Evolutionary conservation across 1,140 invertebrate genomes (phyloP).

Genomic region (Adoxophyes honmai): DNA sequence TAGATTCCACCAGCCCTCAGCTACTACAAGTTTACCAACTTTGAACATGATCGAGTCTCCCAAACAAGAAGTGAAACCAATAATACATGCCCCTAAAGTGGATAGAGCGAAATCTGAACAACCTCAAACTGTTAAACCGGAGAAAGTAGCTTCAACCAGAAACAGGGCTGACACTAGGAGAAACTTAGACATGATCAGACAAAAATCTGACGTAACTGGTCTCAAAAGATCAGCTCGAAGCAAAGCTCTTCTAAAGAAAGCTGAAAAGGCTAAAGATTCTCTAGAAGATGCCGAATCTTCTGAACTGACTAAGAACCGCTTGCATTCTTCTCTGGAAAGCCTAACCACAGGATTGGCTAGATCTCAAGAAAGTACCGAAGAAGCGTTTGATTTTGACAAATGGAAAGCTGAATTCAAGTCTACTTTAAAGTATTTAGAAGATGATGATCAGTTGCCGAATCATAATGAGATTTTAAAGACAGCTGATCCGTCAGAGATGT

Average conservation of each 20-base stretch:
- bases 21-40: slow-evolving; percentile 81
- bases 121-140: slow-evolving; percentile 31
- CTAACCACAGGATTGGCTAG: slow-evolving; percentile 60
- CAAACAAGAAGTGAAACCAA: slow-evolving; percentile 60
- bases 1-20: slow-evolving; percentile 82
- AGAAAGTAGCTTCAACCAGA: slow-evolving; percentile 38
- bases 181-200: slow-evolving; percentile 72
- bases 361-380: slow-evolving; percentile 62
- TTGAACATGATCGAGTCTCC: slow-evolving; percentile 78
- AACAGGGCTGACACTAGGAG: slow-evolving; percentile 40
- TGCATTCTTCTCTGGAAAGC: slow-evolving; percentile 73
- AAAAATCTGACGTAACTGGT: slow-evolving; percentile 80
- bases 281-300: slow-evolving; percentile 39
- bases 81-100: slow-evolving; percentile 34
- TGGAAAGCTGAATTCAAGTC: slow-evolving; percentile 68
- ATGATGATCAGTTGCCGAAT: slow-evolving; percentile 61
- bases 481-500: slow-evolving; percentile 69
- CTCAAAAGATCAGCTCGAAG: slow-evolving; percentile 71
- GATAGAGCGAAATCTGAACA: slow-evolving; percentile 64
- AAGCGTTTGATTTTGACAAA: slow-evolving; percentile 67
- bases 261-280: slow-evolving; percentile 43
- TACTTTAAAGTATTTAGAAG: slow-evolving; percentile 62
- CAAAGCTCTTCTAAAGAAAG: slow-evolving; percentile 46
- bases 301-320: slow-evolving; percentile 55
- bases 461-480: slow-evolving; percentile 60